Evolutionary conservation across 2,888 invertebrate species (phyloP).

Genomic region (Rhaphigaster nebulosa): DNA sequence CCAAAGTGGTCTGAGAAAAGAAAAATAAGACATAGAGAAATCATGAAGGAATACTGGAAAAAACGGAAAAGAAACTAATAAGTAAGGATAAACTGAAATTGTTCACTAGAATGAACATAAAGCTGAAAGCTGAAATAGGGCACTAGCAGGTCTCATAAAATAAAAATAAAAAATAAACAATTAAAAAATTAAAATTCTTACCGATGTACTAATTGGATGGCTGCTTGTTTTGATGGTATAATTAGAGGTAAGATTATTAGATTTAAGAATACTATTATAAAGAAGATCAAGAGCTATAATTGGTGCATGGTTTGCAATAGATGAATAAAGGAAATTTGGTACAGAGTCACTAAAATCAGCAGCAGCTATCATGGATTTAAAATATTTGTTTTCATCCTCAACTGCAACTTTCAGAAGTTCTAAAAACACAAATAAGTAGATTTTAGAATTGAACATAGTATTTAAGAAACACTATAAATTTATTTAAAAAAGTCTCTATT

Average conservation of each 20-base stretch:
- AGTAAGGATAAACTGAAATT: too few species aligned
- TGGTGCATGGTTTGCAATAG: constrained; percentile 72
- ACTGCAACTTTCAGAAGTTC: constrained; percentile 69
- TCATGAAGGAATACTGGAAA: too few species aligned
- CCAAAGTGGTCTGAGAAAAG: too few species aligned
- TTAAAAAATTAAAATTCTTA: constrained; percentile 24
- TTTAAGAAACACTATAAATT: background rate
- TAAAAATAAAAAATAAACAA: too few species aligned
- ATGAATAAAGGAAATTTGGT: constrained; percentile 71
- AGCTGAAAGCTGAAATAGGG: too few species aligned
- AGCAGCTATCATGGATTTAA: constrained; percentile 71
- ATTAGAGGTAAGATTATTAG: background rate
- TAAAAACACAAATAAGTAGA: constrained; percentile 67
- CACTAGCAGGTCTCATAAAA: too few species aligned
- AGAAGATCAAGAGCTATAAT: constrained; percentile 72
- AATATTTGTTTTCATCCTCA: constrained; percentile 69
- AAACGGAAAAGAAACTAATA: too few species aligned
- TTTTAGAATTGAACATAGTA: background rate
- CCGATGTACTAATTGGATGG: constrained; percentile 52
- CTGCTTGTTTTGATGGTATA: constrained; percentile 59
- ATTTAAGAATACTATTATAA: constrained; percentile 69
- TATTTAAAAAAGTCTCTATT: background rate
- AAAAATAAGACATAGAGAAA: too few species aligned
- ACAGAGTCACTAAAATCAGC: constrained; percentile 69
- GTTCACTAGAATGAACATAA: too few species aligned